Evolutionary conservation across 2,113 vertebrate species (phyloP).

Genomic region (Mionectes macconnelli): DNA sequence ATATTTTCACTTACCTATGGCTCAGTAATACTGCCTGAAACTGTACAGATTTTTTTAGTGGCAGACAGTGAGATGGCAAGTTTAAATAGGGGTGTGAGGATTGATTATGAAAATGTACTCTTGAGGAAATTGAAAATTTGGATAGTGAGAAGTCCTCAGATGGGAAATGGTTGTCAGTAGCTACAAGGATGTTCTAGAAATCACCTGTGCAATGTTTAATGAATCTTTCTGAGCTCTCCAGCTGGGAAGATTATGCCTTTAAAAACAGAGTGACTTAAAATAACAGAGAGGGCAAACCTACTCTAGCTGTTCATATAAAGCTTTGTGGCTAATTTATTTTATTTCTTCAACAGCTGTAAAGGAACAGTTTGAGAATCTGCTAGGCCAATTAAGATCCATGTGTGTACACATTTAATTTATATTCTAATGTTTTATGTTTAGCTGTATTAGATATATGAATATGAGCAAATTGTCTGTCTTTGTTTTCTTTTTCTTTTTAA

Average conservation of each 20-base stretch:
- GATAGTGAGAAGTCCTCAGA: neutral
- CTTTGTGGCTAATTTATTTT: neutral
- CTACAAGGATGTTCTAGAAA: neutral
- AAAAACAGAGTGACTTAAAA: neutral
- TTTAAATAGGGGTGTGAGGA: neutral
- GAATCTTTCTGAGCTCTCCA: neutral
- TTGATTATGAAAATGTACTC: neutral
- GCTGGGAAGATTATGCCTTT: neutral
- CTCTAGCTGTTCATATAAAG: neutral
- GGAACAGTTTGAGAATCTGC: neutral
- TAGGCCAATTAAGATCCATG: neutral
- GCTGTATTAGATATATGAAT: neutral
- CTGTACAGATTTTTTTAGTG: neutral
- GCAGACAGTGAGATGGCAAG: neutral
- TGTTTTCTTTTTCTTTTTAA: neutral
- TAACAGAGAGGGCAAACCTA: neutral
- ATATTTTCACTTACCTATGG: neutral
- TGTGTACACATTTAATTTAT: neutral
- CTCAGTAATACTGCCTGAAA: neutral
- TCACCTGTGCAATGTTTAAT: neutral
- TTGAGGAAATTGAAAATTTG: conserved; percentile 14
- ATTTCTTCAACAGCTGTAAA: neutral
- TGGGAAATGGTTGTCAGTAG: neutral
- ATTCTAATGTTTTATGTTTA: neutral
- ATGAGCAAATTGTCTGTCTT: neutral